Percentiles rank a stretch among this genome's conserved stretches.
Conservation (phyloP, 23 tunicate species). For the Clavelina lepadiformis region DNA sequence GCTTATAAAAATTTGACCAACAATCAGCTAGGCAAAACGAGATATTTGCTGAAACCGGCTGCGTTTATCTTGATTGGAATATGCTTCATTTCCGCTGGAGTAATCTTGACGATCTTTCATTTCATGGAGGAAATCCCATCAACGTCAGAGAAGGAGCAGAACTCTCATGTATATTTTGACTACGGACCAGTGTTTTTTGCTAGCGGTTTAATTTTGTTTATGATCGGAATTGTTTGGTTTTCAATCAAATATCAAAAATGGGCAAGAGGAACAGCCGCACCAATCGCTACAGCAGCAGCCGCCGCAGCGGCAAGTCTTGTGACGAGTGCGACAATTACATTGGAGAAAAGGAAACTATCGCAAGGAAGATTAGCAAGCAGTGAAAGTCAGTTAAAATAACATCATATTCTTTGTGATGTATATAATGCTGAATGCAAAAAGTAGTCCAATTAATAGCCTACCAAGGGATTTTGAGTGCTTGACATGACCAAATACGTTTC, state of each 20-base stretch:
- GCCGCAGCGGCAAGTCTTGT: slow-evolving; percentile 33
- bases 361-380: too few species aligned
- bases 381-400: too few species aligned
- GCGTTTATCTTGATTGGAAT: slow-evolving; percentile 34
- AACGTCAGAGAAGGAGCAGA: background rate
- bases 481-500: too few species aligned
- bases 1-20: slow-evolving; percentile 13
- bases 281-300: slow-evolving; percentile 67
- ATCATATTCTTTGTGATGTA: too few species aligned
- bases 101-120: slow-evolving; percentile 58
- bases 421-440: too few species aligned
- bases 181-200: slow-evolving; percentile 77
- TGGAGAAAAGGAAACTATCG: slow-evolving; percentile 22
- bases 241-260: slow-evolving; percentile 72
- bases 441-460: too few species aligned
- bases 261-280: slow-evolving; percentile 76
- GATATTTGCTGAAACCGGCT: slow-evolving; percentile 58
- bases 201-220: slow-evolving; percentile 54
- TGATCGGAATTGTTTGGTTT: slow-evolving; percentile 81
- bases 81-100: slow-evolving; percentile 40
- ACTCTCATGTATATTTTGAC: slow-evolving; percentile 53
- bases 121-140: slow-evolving; percentile 60
- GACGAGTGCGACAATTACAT: slow-evolving; percentile 46
- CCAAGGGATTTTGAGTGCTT: too few species aligned
- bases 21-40: slow-evolving; percentile 16